Base-by-base conservation (phyloP, 2,113 vertebrate species). In the Ia io region DNA sequence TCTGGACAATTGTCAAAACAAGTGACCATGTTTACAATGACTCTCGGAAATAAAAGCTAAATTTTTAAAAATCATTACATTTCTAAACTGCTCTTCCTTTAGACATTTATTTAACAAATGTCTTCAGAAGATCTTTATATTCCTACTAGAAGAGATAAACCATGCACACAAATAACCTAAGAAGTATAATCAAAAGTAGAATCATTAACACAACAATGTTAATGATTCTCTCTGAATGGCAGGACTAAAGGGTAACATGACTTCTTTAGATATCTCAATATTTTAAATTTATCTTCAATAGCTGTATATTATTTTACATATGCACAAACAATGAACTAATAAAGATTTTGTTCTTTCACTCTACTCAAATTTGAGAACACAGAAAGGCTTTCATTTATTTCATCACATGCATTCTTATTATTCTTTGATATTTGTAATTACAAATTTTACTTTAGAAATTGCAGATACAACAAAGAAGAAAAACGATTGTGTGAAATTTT, bases 1-100 rank as follows among this genome's bases (percentile, higher is more conserved):
- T 56, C 71, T 32, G 88, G 76, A 84, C 11, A 69, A 65, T 10
- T 94, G 77, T 92, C 77, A 94, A 96, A 97, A 96, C 35, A 95
- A 91, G 35, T 82, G 42, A 88, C 59, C 82, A 59, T 25, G 28
- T 12, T 94, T 73, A 94, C 47, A 61, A 67, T 6, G 44, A 80
- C 28, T 79, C n/a, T 51, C 22, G 14, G 49, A 90, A 80, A 94
- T 91, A 59, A 71, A 78, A 90, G 25, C 35, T 79, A 84, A 83
- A 74, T 25, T 61, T 28, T 28, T 61, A 79, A 63, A 84, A 63
- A 14, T 84, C n/a, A 42, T 69, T 82, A 32, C 44, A 65, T 59
- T 44, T 71, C 65, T 61, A 79, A 70, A 77, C 32, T 80, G 44
- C 28, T 78, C 30, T 93, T 93, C 51, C 32, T 92, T 80, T 90